Evolutionary conservation across 2,113 vertebrate species (phyloP).

Genomic region (Psettodes erumei): DNA sequence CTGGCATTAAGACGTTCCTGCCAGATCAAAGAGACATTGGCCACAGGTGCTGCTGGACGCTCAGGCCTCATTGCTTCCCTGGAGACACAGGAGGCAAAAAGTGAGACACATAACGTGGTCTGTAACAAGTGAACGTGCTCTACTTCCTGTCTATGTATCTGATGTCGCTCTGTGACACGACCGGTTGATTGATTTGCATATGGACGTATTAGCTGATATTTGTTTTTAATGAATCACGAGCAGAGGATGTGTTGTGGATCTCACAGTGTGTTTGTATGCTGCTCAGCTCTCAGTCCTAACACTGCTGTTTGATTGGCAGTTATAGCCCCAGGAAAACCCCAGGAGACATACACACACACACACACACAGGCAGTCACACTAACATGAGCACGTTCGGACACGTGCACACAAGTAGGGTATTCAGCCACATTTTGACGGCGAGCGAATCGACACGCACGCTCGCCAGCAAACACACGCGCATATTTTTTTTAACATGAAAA

Average conservation of each 20-base stretch:
- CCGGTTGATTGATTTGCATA: constrained; percentile 19
- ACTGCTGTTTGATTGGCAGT: constrained; percentile 70
- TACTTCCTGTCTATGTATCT: neutral
- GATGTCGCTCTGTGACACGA: neutral
- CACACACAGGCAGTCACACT: constrained; percentile 14
- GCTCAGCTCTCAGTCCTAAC: constrained; percentile 33
- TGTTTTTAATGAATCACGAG: constrained; percentile 20
- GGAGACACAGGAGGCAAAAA: neutral
- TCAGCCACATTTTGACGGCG: constrained; percentile 25
- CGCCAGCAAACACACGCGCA: constrained; percentile 9
- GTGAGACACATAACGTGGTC: neutral
- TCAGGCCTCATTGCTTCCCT: neutral
- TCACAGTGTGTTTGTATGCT: constrained; percentile 24
- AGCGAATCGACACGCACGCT: constrained; percentile 12
- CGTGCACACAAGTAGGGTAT: constrained; percentile 23
- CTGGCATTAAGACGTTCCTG: neutral
- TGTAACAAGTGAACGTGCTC: neutral
- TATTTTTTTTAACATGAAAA: constrained; percentile 8
- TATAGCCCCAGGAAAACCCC: constrained; percentile 74
- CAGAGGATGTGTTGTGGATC: constrained; percentile 12
- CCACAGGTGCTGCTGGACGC: neutral
- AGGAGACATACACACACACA: constrained; percentile 53
- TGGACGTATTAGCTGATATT: constrained; percentile 26
- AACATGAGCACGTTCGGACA: constrained; percentile 10
- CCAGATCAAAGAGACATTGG: neutral